Conservation (phyloP, 1,140 invertebrate species). For the Drosophila santomea region DNA sequence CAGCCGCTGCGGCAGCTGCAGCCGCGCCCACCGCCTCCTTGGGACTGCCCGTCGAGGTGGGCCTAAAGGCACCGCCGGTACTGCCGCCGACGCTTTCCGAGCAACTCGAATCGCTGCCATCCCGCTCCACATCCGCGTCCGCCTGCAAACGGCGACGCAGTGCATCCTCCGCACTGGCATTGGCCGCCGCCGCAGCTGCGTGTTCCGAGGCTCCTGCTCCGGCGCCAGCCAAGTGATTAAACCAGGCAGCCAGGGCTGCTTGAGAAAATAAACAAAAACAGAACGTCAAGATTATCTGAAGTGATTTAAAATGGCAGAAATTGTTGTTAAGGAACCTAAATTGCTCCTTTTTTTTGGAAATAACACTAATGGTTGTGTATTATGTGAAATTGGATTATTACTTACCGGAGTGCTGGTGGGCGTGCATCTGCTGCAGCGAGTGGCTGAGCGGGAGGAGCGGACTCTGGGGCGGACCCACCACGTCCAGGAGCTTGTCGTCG, state of each 20-base stretch:
- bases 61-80: conserved; percentile 86
- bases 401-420: conserved; percentile 84
- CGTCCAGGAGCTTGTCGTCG: conserved; percentile 94
- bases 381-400: neutral
- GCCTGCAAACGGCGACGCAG: conserved; percentile 86
- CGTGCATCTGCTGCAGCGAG: conserved; percentile 84
- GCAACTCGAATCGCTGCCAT: conserved; percentile 88
- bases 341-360: no score
- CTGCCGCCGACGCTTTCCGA: conserved; percentile 87
- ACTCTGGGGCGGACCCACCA: conserved; percentile 92
- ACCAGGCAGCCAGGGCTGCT: conserved; percentile 86
- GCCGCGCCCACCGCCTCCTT: conserved; percentile 85
- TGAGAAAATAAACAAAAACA: neutral
- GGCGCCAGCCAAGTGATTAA: conserved; percentile 85
- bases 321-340: no score
- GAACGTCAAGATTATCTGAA: neutral
- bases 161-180: conserved; percentile 85
- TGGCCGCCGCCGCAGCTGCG: conserved; percentile 81
- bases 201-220: conserved; percentile 82
- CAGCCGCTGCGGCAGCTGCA: conserved; percentile 85
- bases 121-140: conserved; percentile 87
- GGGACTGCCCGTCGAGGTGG: conserved; percentile 86
- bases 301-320: no score
- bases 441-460: conserved; percentile 87
- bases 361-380: no score